Evolutionary conservation across 1,140 invertebrate genomes (phyloP), one percentile per base, ranked within the genome.

Genomic region (Branchinecta lindahli): DNA sequence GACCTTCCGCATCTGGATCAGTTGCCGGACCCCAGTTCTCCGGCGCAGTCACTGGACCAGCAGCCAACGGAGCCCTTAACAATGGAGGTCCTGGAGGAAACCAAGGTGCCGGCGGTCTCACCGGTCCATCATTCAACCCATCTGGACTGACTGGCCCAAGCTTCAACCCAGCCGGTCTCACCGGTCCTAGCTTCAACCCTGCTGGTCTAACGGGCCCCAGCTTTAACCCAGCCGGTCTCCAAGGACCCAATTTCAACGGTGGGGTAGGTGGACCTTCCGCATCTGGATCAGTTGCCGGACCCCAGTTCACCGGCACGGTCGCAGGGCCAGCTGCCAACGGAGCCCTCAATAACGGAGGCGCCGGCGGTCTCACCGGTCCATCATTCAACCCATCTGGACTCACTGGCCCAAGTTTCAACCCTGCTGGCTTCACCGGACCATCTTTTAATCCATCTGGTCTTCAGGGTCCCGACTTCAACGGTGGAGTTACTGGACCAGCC

Each of bases 181-280:
- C 33, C 5, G 52, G 52, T 3, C 52, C 52, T 3, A 3, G 2
- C 4, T 61, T 61, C 18, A 61, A 61, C 6, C 52, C 52, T 1
- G 1, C 12, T 15, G 18, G 52, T 3, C 52, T 20, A 52, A 52
- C 9, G 47, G 47, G 9, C 47, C 47, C 9, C 9, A 52, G 9
- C 9, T 52, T 52, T 52, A 52, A 52, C n/a, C 47, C 47, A n/a
- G 47, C 9, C n/a, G n/a, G n/a, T n/a, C 9, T 52, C n/a, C 47
- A 52, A 52, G 47, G 47, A 52, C 47, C 47, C 9, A n/a, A 52
- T 52, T 52, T 52, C 47, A 52, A 52, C 47, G 47, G 47, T 52
- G 47, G 47, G n/a, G 47, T 52, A 52, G n/a, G n/a, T 9, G 47
- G 9, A n/a, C 47, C 47, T 9, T 9, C n/a, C 9, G 9, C 18